Base-by-base conservation (phyloP, 2,113 vertebrate species). In the Lethenteron camtschaticum region DNA sequence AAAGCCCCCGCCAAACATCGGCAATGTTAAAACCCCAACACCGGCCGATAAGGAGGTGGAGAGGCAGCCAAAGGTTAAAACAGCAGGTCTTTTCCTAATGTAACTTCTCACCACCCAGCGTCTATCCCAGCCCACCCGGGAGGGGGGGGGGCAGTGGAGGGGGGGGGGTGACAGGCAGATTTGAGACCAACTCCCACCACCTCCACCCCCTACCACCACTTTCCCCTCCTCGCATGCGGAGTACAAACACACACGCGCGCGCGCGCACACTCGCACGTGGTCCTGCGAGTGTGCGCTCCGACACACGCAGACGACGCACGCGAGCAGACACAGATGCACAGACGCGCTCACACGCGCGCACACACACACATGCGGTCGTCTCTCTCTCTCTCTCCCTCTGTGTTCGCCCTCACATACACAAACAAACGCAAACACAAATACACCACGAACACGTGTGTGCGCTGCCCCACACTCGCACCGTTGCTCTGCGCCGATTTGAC, bases 51-150 rank as follows among this genome's bases (percentile, higher is more conserved):
- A 41, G 41, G 41, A 41, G 41, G 41, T 41, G 41, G 41, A 41
- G 41, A 41, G 41, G 41, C 41, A 24, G 63, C 63, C 63, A 66
- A 66, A 66, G 63, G 63, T 66, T 66, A 66, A 66, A 66, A 66
- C 63, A 66, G 63, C 63, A 66, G 63, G n/a, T 16, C n/a, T 66
- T n/a, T 10, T 66, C 63, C 24, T 24, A 11, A 24, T 24, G n/a
- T 66, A 66, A n/a, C 63, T 24, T 24, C 10, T n/a, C 63, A 66
- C 63, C 63, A n/a, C 24, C 24, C 63, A 66, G 24, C 63, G n/a
- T 24, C 9, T 66, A 41, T 41, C 41, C 41, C 41, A 41, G 41
- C 41, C 41, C 41, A 41, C 41, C 41, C 41, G 5, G 41, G 41
- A 5, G 41, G 6, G 41, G 41, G 41, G 41, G 41, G 41, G 41